Conservation (phyloP, 2,797 vertebrate species). For the Chloroceryle inda region DNA sequence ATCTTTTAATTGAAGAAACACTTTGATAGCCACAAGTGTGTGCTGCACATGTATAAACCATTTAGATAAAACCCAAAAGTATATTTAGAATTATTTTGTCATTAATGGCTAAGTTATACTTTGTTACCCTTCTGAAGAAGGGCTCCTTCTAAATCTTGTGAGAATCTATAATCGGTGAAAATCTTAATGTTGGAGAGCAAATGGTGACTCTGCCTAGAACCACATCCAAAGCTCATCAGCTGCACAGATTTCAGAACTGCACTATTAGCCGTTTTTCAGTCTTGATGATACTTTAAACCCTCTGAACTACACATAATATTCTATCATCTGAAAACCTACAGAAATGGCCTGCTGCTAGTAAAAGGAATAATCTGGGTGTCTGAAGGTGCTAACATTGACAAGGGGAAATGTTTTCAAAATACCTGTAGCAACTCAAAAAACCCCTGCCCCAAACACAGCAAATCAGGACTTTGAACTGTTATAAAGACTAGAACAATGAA, state of each 20-base stretch:
- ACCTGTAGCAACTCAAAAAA: not conserved
- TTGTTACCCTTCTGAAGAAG: not conserved
- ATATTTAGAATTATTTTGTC: constrained; percentile 10
- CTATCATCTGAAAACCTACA: not conserved
- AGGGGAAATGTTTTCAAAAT: not conserved
- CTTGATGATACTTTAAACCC: not conserved
- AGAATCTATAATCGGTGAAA: not conserved
- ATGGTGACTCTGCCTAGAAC: not conserved
- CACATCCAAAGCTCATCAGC: constrained; percentile 24
- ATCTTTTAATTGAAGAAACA: constrained; percentile 23
- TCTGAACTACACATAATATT: constrained; percentile 23
- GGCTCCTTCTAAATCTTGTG: not conserved
- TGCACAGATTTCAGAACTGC: not conserved
- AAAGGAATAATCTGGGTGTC: not conserved
- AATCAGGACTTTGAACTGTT: not conserved
- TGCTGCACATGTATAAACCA: not conserved
- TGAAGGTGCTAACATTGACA: not conserved
- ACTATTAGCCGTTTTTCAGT: not conserved
- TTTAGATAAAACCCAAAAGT: not conserved
- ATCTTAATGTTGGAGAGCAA: not conserved
- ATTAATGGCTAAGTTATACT: not conserved
- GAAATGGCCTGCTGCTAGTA: not conserved
- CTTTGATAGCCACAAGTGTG: not conserved
- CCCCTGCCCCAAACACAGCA: not conserved
- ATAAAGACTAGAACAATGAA: not conserved